phyloP scores from a whole-genome alignment of 2,888 invertebrate species.

The Drosophila pseudotakahashii region DNA sequence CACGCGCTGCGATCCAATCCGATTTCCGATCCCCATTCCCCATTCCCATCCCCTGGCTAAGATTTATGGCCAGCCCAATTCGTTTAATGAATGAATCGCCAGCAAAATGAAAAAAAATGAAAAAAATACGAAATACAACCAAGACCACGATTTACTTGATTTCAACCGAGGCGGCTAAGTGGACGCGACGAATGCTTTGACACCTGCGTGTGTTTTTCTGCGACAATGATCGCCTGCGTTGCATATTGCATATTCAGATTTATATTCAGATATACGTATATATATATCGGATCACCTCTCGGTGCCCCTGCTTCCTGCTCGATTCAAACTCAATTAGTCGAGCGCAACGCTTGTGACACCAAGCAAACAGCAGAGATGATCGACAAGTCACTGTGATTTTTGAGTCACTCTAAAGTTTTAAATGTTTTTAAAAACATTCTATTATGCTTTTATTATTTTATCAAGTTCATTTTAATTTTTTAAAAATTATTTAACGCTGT shows the following conservation, averaged over 20 bases:
- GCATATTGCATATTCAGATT: neutral
- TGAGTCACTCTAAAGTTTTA: neutral
- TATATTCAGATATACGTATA: constrained; percentile 1
- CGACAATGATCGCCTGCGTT: constrained; percentile 75
- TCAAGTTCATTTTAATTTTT: too few species aligned
- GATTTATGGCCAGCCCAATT: constrained; percentile 71
- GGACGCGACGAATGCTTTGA: constrained; percentile 57
- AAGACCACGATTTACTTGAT: constrained; percentile 13
- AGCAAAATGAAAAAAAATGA: neutral
- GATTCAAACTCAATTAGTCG: constrained; percentile 75
- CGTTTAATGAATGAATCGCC: constrained; percentile 62
- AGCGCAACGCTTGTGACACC: constrained; percentile 26
- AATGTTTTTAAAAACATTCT: too few species aligned
- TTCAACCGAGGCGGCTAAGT: constrained; percentile 55
- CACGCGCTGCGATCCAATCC: neutral
- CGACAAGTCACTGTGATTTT: neutral
- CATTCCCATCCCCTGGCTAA: constrained; percentile 36
- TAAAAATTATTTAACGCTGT: too few species aligned
- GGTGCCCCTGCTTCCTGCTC: constrained; percentile 28
- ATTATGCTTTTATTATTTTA: too few species aligned
- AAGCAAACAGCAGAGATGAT: constrained; percentile 17
- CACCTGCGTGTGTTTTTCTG: constrained; percentile 61
- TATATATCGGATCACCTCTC: constrained; percentile 1
- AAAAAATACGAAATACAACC: neutral
- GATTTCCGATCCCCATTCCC: neutral